These are phyloP conservation scores for Linurgus olivaceus DNA, from an alignment of 2,797 vertebrate genomes.

Conservation along the genomic window DNA sequence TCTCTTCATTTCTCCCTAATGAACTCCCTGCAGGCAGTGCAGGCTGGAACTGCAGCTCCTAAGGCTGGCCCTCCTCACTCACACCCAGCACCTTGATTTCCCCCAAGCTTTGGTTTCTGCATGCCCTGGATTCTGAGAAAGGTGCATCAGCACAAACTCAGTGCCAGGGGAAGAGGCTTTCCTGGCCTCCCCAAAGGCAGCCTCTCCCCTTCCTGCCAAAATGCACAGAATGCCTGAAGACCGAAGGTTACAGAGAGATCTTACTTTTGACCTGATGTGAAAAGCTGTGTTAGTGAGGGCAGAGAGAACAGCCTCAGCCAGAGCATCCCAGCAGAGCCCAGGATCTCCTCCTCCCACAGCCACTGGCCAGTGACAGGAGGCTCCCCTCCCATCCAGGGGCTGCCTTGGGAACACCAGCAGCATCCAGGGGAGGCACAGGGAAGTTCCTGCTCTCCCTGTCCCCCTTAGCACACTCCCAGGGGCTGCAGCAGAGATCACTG, in stretches of 20 bases:
- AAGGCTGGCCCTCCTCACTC: not conserved
- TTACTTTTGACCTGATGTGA: not conserved
- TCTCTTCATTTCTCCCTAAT: not conserved
- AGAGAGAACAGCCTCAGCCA: not conserved
- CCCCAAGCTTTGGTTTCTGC: not conserved
- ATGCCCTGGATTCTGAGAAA: not conserved
- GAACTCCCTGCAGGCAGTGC: not conserved
- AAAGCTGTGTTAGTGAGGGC: not conserved
- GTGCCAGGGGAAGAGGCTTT: fast-evolving
- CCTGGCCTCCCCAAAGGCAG: not conserved
- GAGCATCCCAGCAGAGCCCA: not conserved
- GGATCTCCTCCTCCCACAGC: not conserved
- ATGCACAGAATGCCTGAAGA: not conserved
- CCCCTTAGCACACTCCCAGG: not conserved
- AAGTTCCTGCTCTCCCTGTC: not conserved
- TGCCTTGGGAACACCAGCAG: fast-evolving
- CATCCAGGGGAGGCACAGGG: not conserved
- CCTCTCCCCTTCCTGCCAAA: fast-evolving
- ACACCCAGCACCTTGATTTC: not conserved
- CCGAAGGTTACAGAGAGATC: not conserved
- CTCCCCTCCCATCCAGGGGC: not conserved
- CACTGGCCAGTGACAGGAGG: not conserved
- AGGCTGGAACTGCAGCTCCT: not conserved
- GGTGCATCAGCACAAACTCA: not conserved
- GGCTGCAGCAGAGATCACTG: not conserved